Percentiles rank a stretch among this genome's conserved stretches.
Evolutionary conservation across 2,113 vertebrate species (phyloP).

Genomic region (Cichladusa arquata): DNA sequence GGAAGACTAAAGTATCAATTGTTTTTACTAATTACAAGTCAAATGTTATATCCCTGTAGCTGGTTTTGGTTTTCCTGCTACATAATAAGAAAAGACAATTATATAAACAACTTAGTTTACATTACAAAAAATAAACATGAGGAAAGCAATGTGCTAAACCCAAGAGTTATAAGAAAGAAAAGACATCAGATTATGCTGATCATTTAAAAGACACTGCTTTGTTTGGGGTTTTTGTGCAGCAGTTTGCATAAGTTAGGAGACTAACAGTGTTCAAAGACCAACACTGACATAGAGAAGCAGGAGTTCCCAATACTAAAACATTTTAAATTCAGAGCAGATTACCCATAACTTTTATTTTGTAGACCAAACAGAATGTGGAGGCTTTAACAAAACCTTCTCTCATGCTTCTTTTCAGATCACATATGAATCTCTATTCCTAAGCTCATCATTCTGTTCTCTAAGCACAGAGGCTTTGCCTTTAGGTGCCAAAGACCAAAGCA

Average conservation of each 20-base stretch:
- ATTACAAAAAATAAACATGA: neutral
- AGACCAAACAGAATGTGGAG: neutral
- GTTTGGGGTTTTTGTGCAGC: neutral
- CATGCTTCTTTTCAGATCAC: neutral
- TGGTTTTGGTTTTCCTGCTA: neutral
- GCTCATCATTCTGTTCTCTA: neutral
- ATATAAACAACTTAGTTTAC: neutral
- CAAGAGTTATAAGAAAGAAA: neutral
- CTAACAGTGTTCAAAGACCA: neutral
- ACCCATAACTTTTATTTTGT: neutral
- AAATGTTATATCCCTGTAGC: neutral
- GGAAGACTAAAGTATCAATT: neutral
- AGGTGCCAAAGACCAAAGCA: neutral
- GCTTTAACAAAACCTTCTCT: neutral
- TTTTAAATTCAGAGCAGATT: neutral
- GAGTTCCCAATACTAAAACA: neutral
- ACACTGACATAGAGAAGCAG: neutral
- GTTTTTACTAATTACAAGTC: neutral
- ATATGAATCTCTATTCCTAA: neutral
- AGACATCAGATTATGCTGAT: neutral
- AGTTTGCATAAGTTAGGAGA: neutral
- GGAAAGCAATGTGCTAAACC: neutral
- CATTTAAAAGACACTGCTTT: neutral
- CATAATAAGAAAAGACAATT: neutral
- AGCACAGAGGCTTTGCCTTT: neutral